Evolutionary conservation across 2,888 invertebrate species (phyloP).

Genomic region (Tipula vernalis): DNA sequence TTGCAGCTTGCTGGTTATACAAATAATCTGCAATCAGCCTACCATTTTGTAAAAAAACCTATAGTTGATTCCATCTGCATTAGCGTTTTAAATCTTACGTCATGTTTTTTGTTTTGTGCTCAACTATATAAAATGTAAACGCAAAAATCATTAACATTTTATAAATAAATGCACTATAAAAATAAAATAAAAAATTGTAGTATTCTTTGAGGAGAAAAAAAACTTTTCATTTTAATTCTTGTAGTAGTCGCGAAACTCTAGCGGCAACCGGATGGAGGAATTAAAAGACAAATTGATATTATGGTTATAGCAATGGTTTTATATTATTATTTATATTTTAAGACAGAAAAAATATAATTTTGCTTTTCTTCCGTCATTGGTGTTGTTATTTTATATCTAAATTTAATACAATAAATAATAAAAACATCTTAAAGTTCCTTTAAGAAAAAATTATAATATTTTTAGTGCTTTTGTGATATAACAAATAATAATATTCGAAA

Average conservation of each 20-base stretch:
- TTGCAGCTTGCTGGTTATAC: not conserved
- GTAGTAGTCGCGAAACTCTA: not conserved
- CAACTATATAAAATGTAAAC: no score
- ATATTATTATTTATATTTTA: not conserved
- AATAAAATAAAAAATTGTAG: not conserved
- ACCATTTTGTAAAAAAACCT: not conserved
- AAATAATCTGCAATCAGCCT: not conserved
- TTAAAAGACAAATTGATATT: not conserved
- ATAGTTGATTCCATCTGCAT: not conserved
- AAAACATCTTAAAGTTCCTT: not conserved
- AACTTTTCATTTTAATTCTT: not conserved
- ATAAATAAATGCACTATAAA: not conserved
- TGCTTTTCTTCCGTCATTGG: not conserved
- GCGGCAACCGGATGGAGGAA: constrained; percentile 6
- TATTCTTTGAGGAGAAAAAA: not conserved
- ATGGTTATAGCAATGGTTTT: not conserved
- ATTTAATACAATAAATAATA: not conserved
- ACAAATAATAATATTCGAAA: not conserved
- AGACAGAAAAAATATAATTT: not conserved
- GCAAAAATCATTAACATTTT: not conserved
- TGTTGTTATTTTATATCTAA: not conserved
- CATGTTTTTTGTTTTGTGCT: not conserved
- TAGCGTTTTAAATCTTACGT: not conserved
- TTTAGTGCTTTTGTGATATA: not conserved
- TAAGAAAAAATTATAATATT: not conserved